Conservation (phyloP, 2,113 vertebrate genomes). For the Microcebus ravelobensis region DNA sequence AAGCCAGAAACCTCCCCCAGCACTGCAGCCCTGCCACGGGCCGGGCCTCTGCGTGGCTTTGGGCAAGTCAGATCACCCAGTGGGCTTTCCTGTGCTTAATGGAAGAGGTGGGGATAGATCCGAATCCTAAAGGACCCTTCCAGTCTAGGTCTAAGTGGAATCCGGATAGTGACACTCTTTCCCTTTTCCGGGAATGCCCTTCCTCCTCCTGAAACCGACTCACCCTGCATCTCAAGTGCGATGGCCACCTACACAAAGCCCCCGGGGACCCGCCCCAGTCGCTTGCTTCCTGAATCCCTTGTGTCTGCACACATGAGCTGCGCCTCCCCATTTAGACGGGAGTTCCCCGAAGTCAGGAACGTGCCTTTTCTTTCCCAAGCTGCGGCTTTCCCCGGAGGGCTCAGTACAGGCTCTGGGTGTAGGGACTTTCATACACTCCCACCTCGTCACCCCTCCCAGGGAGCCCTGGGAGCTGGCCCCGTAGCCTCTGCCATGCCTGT, state of each 20-base stretch:
- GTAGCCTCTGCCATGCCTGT: background rate
- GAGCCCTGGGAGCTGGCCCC: background rate
- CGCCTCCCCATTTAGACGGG: background rate
- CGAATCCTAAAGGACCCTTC: background rate
- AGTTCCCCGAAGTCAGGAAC: background rate
- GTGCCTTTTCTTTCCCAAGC: background rate
- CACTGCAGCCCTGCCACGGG: fast-evolving
- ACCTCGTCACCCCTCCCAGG: background rate
- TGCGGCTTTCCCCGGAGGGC: background rate
- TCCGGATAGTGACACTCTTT: background rate
- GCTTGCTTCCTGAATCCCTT: background rate
- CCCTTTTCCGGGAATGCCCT: background rate
- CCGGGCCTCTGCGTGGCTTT: background rate
- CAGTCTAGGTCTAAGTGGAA: background rate
- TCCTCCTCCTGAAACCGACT: background rate
- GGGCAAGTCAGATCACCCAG: background rate
- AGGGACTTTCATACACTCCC: background rate
- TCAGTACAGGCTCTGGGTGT: fast-evolving
- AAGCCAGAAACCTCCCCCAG: background rate
- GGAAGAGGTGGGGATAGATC: background rate
- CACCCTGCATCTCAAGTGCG: background rate
- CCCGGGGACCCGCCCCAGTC: background rate
- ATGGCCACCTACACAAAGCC: background rate
- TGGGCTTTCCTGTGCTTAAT: background rate
- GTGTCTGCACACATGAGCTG: too few species aligned